phyloP scores from a whole-genome alignment of 2,797 vertebrate species.

The Morus bassanus region DNA sequence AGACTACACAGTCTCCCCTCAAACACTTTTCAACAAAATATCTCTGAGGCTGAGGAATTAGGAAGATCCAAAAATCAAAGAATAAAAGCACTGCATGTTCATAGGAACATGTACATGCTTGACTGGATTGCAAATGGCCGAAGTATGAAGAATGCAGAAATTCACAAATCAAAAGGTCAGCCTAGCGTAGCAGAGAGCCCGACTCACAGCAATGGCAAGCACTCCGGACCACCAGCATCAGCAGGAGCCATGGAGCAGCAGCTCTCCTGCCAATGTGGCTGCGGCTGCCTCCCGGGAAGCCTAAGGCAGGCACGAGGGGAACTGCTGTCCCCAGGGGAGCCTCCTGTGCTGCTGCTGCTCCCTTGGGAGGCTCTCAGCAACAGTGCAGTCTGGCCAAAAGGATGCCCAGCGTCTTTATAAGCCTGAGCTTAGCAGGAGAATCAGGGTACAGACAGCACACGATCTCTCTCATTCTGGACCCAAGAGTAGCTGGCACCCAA shows the following conservation, averaged over 20 bases:
- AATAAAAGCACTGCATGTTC: not conserved
- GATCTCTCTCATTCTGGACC: not conserved
- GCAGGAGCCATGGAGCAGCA: not conserved
- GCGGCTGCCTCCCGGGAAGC: not conserved
- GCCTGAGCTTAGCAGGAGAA: not conserved
- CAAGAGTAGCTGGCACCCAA: not conserved
- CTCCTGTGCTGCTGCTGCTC: not conserved
- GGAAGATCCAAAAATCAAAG: not conserved
- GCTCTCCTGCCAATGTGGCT: not conserved
- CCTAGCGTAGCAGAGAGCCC: rapidly evolving
- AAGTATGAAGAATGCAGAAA: not conserved
- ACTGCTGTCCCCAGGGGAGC: not conserved
- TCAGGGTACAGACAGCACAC: not conserved
- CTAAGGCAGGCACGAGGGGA: not conserved
- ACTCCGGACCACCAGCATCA: not conserved
- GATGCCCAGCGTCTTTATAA: not conserved
- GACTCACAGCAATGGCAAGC: not conserved
- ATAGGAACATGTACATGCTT: not conserved
- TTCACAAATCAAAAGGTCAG: not conserved
- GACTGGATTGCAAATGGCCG: not conserved
- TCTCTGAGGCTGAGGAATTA: not conserved
- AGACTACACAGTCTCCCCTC: not conserved
- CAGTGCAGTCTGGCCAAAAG: not conserved
- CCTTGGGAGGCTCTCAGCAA: not conserved
- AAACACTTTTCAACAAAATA: not conserved